These are phyloP conservation scores for Leptinotarsa juncta DNA, from an alignment of 2,888 invertebrate genomes.

Conservation along the genomic window DNA sequence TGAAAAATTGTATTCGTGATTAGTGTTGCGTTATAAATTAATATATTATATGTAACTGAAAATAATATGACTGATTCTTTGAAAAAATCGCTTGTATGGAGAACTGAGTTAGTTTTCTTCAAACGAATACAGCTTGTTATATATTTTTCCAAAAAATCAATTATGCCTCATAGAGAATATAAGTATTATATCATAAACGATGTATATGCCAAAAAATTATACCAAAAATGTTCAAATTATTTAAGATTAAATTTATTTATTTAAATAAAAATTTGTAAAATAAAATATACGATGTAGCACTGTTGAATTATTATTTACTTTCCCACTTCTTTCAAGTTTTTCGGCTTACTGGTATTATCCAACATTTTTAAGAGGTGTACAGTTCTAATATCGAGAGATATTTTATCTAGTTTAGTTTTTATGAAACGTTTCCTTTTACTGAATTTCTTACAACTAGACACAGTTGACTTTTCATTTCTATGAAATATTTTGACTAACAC, in stretches of 20 bases:
- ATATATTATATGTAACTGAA: not conserved
- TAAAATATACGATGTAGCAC: constrained; percentile 3
- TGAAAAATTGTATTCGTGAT: constrained; percentile 27
- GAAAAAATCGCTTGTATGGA: too few species aligned
- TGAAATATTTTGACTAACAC: too few species aligned
- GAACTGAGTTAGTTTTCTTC: too few species aligned
- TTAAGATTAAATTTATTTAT: constrained; percentile 15
- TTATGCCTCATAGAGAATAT: constrained; percentile 18
- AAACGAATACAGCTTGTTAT: too few species aligned
- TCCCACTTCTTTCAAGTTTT: not conserved
- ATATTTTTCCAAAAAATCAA: too few species aligned
- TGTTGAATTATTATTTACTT: not conserved
- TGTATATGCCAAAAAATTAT: constrained; percentile 32
- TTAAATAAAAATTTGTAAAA: constrained; percentile 2
- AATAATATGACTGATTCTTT: not conserved
- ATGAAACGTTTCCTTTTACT: too few species aligned
- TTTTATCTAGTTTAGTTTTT: too few species aligned
- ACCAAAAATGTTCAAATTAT: constrained; percentile 19
- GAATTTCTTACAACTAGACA: too few species aligned
- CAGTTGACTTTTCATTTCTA: too few species aligned
- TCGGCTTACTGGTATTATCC: too few species aligned
- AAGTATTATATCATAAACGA: constrained; percentile 28
- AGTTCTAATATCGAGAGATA: too few species aligned
- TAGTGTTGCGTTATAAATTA: constrained; percentile 29
- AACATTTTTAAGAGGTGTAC: too few species aligned